A percentile compares a stretch with the other conserved stretches of the same genome.
These are phyloP conservation scores for Crenichthys baileyi DNA, from an alignment of 2,797 vertebrate genomes.

Conservation along the genomic window DNA sequence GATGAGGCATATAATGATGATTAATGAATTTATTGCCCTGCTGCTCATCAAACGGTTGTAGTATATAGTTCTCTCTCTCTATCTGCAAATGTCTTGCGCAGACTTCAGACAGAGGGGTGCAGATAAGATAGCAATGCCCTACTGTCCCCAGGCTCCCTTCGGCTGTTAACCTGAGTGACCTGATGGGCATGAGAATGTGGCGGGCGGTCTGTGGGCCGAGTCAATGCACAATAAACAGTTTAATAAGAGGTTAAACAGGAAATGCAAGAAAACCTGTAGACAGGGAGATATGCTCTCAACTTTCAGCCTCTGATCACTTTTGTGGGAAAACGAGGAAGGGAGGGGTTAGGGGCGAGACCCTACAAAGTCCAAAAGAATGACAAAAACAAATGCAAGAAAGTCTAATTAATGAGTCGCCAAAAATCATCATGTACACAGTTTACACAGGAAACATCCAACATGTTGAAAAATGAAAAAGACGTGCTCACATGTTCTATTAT, in stretches of 20 bases:
- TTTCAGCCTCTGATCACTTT: conserved; percentile 84
- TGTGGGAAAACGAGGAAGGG: conserved; percentile 78
- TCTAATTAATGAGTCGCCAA: conserved; percentile 52
- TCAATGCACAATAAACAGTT: conserved; percentile 83
- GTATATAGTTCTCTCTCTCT: conserved; percentile 88
- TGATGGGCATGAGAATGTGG: conserved; percentile 81
- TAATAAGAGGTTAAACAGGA: conserved; percentile 84
- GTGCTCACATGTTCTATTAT: conserved; percentile 52
- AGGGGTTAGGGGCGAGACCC: conserved; percentile 40
- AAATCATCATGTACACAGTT: conserved; percentile 53
- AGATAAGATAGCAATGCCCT: conserved; percentile 62
- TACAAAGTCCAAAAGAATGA: conserved; percentile 7
- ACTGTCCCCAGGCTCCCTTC: conserved; percentile 66
- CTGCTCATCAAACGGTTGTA: conserved; percentile 95
- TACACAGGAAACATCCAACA: conserved; percentile 39
- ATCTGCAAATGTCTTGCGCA: conserved; percentile 78
- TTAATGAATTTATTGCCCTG: conserved; percentile 99
- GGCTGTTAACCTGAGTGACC: conserved; percentile 85
- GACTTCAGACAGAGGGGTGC: conserved; percentile 53
- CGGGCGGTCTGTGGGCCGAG: conserved; percentile 74
- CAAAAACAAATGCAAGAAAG: conserved; percentile 9
- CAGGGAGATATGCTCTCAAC: conserved; percentile 81
- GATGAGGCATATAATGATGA: conserved; percentile 99
- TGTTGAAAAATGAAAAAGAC: conserved; percentile 49
- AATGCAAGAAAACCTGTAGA: conserved; percentile 83